Evolutionary conservation across 2,113 vertebrate species (phyloP).

Genomic region (Embiotoca jacksoni): DNA sequence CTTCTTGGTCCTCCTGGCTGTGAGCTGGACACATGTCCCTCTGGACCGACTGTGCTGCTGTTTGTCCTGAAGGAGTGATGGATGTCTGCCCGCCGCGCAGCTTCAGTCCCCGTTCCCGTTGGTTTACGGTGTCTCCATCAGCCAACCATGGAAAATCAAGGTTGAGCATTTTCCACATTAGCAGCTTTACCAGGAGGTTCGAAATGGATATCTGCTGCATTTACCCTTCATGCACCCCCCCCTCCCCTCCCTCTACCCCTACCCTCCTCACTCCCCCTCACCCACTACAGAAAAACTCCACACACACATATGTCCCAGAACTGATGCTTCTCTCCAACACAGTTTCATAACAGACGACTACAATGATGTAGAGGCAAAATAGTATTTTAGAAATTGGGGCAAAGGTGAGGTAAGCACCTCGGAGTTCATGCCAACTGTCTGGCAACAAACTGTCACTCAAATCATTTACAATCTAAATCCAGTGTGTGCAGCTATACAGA

Average conservation of each 20-base stretch:
- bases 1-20: slow-evolving; percentile 32
- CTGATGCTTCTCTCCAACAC: slow-evolving; percentile 54
- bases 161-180: slow-evolving; percentile 80
- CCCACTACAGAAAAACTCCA: slow-evolving; percentile 38
- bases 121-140: slow-evolving; percentile 63
- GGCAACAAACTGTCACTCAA: slow-evolving; percentile 47
- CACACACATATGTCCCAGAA: slow-evolving; percentile 37
- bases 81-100: slow-evolving; percentile 24
- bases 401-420: slow-evolving; percentile 40
- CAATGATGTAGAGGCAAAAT: slow-evolving; percentile 50
- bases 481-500: slow-evolving; percentile 3
- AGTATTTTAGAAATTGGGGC: slow-evolving; percentile 41
- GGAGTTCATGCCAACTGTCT: slow-evolving; percentile 50
- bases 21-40: slow-evolving; percentile 46
- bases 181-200: slow-evolving; percentile 70
- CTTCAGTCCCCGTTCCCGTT: slow-evolving; percentile 33
- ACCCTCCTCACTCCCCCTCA: not conserved
- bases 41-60: slow-evolving; percentile 38
- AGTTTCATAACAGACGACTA: slow-evolving; percentile 50
- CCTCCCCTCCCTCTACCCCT: not conserved
- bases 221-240: slow-evolving; percentile 37
- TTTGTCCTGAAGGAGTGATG: slow-evolving; percentile 50
- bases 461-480: slow-evolving; percentile 25
- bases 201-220: slow-evolving; percentile 70
- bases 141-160: slow-evolving; percentile 75